Evolutionary conservation across 2,888 invertebrate species (phyloP), one percentile per base, ranked within the genome.

Genomic region (Ptycholaimellus sp.): DNA sequence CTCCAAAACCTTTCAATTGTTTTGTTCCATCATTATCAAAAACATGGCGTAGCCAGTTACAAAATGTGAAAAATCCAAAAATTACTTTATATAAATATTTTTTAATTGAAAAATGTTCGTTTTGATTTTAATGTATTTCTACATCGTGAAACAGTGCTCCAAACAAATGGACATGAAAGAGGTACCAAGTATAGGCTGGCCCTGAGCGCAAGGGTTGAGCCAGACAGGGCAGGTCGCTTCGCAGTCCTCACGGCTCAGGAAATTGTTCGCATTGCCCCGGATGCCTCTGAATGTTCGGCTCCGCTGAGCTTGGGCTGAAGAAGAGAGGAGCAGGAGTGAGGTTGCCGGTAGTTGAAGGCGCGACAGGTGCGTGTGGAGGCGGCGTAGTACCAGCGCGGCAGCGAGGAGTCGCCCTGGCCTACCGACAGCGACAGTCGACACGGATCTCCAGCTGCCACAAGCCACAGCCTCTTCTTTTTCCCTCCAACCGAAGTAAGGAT

Each of bases 391-490:
- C 39, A 53, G 30, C 49, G 16, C 31, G 18, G 23, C 16, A 34
- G 30, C 30, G 18, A 14, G 14, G 17, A 4, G 13, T 22, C 11
- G 11, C 27, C 33, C 5, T 29, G 16, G 6, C 37, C 37, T 21
- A 9, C 25, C 14, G n/a, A 22, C 17, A 35, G 14, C 25, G 35
- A 14, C n/a, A 28, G 27, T 27, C 27, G 13, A 16, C 35, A 31
- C n/a, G 14, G 6, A 3, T 35, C 25, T 16, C 35, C 35, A 7
- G 14, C 35, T 35, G 23, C 17, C 13, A 35, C n/a, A n/a, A n/a
- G n/a, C n/a, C n/a, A n/a, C n/a, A n/a, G n/a, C 51, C 33, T 49
- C 49, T 25, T 51, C 51, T 34, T 48, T 47, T 16, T 40, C 32
- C 22, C 43, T 18, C 1, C 41, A 37, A 9, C 45, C 42, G 2